These are phyloP conservation scores for Mesorhabditis sp. DNA, from an alignment of 2,888 invertebrate genomes.

Conservation along the genomic window DNA sequence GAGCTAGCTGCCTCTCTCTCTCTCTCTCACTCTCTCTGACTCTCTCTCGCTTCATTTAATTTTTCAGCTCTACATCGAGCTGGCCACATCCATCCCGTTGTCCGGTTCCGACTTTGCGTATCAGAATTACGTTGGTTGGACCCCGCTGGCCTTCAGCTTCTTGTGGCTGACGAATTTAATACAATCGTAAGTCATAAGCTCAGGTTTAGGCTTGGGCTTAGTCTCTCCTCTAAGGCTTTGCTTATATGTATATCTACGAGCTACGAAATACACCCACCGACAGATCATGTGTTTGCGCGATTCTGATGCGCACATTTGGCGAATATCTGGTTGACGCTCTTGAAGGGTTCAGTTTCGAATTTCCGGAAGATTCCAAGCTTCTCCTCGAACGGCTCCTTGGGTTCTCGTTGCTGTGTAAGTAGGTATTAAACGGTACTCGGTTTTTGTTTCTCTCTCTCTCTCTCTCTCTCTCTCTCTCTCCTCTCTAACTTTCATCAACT, in stretches of 20 bases:
- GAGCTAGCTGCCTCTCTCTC: too few relatives aligned
- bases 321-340: constrained; percentile 29
- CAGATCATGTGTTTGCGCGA: constrained; percentile 26
- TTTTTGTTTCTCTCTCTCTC: too few relatives aligned
- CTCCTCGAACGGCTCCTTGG: background rate
- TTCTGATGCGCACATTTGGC: constrained; percentile 34
- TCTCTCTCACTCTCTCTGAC: background rate
- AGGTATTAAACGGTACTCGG: too few relatives aligned
- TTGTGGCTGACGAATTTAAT: constrained; percentile 30
- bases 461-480: background rate
- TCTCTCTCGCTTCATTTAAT: background rate
- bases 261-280: background rate
- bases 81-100: constrained; percentile 35
- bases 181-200: constrained; percentile 15
- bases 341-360: constrained; percentile 16
- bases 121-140: constrained; percentile 35
- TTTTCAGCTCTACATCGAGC: constrained; percentile 36
- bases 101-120: constrained; percentile 35
- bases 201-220: too few relatives aligned
- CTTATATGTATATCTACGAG: too few relatives aligned
- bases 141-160: constrained; percentile 32
- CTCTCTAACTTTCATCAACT: constrained; percentile 10
- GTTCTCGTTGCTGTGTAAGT: background rate
- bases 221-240: too few relatives aligned
- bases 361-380: background rate